These are phyloP conservation scores for Jacana jacana DNA, from an alignment of 2,113 vertebrate genomes.

Conservation along the genomic window DNA sequence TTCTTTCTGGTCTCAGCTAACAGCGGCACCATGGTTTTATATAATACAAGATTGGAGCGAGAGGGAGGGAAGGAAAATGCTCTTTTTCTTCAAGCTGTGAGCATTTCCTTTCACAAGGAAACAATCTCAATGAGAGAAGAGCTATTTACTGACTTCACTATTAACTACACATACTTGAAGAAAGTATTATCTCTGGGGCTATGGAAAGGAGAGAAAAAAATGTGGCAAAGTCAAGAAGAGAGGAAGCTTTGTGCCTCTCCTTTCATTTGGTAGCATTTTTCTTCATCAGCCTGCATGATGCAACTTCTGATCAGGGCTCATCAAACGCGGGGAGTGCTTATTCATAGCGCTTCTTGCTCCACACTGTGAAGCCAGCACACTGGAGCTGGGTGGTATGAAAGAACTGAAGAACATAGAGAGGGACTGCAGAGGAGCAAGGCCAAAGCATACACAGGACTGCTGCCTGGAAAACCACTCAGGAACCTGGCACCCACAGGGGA, in stretches of 20 bases:
- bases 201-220: neutral
- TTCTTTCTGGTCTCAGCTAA: conserved; percentile 61
- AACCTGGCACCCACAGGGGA: neutral
- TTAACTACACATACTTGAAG: neutral
- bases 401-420: neutral
- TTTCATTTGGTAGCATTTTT: neutral
- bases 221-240: neutral
- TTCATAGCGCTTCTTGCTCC: accelerated
- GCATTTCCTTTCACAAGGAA: conserved; percentile 47
- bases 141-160: conserved; percentile 10
- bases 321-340: accelerated
- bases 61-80: conserved; percentile 34
- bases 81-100: conserved; percentile 53
- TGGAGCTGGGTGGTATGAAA: neutral
- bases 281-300: neutral
- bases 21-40: conserved; percentile 51
- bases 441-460: neutral
- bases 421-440: neutral
- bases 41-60: neutral
- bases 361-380: neutral
- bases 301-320: neutral
- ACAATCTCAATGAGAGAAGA: neutral
- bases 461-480: neutral
- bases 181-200: neutral
- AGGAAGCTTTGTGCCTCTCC: neutral